Evolutionary conservation across 2,888 invertebrate species (phyloP).

Genomic region (Hirtodrosophila trivittata): DNA sequence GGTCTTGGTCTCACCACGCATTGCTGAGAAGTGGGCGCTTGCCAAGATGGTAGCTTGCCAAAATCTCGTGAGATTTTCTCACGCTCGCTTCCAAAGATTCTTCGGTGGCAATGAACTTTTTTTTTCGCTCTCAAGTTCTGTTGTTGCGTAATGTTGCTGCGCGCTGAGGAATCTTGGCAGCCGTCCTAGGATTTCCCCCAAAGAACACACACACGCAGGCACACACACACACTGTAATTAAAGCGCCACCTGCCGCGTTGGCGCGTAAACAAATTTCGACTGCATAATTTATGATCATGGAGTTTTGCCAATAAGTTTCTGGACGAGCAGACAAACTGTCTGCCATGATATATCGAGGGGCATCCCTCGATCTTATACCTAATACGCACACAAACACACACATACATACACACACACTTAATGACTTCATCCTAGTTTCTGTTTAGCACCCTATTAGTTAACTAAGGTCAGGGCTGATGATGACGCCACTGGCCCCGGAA

Average conservation of each 20-base stretch:
- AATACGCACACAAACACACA: constrained; percentile 1
- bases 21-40: constrained; percentile 63
- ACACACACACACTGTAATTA: constrained; percentile 59
- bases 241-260: constrained; percentile 70
- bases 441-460: constrained; percentile 40
- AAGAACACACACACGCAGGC: constrained; percentile 18
- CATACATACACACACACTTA: constrained; percentile 34
- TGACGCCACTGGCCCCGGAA: constrained; percentile 48
- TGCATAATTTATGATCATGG: constrained; percentile 83
- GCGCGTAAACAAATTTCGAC: constrained; percentile 72
- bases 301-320: constrained; percentile 82
- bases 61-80: constrained; percentile 69
- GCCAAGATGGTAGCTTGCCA: constrained; percentile 74
- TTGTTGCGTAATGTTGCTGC: constrained; percentile 64
- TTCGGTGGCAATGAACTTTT: constrained; percentile 72
- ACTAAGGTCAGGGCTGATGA: constrained; percentile 66
- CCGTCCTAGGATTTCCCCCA: constrained; percentile 68
- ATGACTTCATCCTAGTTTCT: constrained; percentile 44
- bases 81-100: constrained; percentile 71
- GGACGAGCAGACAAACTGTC: constrained; percentile 67
- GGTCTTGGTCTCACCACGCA: constrained; percentile 38
- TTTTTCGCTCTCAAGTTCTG: constrained; percentile 50
- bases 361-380: constrained; percentile 23
- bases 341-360: constrained; percentile 30
- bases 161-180: constrained; percentile 67